Percentiles rank a stretch among this genome's conserved stretches.
Evolutionary conservation across 2,797 vertebrate genomes (phyloP).

Genomic region (Falco biarmicus): DNA sequence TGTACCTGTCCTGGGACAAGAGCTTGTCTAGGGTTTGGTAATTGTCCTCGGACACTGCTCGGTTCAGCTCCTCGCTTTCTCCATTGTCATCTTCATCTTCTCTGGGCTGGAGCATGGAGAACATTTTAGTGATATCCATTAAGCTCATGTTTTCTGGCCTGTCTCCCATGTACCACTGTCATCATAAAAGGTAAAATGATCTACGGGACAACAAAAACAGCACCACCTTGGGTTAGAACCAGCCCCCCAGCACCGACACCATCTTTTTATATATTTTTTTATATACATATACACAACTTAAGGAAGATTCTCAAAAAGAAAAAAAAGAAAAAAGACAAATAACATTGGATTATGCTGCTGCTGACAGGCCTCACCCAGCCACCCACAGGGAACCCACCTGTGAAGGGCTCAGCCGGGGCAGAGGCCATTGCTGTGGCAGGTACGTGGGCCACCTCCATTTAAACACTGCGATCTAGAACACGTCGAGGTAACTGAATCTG

Average conservation of each 20-base stretch:
- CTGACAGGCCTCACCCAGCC: not conserved
- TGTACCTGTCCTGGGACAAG: slow-evolving; percentile 84
- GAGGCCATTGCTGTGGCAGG: accelerated
- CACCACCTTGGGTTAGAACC: not conserved
- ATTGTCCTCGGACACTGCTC: slow-evolving; percentile 82
- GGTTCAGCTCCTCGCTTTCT: slow-evolving; percentile 84
- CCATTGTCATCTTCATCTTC: slow-evolving; percentile 79
- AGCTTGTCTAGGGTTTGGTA: slow-evolving; percentile 78
- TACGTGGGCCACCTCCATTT: accelerated
- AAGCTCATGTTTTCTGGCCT: slow-evolving; percentile 83
- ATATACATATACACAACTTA: too few relatives aligned
- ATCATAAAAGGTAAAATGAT: slow-evolving; percentile 65
- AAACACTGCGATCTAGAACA: accelerated
- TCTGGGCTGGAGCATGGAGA: slow-evolving; percentile 90
- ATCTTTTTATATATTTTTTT: accelerated
- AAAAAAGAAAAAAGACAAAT: too few relatives aligned
- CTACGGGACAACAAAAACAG: slow-evolving; percentile 37
- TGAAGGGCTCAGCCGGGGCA: not conserved
- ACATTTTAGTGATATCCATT: slow-evolving; percentile 95
- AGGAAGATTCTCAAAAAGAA: not conserved
- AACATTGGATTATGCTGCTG: accelerated
- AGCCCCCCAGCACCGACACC: not conserved
- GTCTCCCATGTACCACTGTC: slow-evolving; percentile 70
- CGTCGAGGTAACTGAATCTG: not conserved
- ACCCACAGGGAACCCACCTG: too few relatives aligned